A percentile compares a stretch with the other conserved stretches of the same genome.
Conservation (phyloP, 2,888 invertebrate species). For the Palloptera scutellata region DNA sequence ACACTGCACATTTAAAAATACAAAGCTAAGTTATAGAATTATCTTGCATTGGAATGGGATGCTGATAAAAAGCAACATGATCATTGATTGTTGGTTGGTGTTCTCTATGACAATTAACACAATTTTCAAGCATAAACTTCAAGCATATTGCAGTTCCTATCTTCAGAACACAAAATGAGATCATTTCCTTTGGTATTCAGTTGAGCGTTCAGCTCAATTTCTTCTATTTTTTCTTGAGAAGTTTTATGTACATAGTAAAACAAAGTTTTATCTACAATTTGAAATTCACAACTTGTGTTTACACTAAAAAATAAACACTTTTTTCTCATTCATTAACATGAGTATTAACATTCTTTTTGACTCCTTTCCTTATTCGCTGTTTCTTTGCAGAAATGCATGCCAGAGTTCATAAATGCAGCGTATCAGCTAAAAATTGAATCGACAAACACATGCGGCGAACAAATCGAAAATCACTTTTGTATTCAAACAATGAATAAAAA, state of each 20-base stretch:
- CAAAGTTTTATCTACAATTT: background rate
- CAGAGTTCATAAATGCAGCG: conserved; percentile 96
- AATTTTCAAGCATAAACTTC: background rate
- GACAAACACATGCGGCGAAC: conserved; percentile 94
- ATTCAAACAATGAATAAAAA: conserved; percentile 85
- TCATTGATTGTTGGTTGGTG: too few relatives aligned
- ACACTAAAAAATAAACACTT: background rate
- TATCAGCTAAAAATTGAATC: conserved; percentile 88
- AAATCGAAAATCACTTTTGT: conserved; percentile 83
- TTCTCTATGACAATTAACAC: background rate
- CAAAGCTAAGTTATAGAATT: too few relatives aligned
- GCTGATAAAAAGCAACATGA: too few relatives aligned
- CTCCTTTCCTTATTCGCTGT: background rate
- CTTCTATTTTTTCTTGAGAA: background rate
- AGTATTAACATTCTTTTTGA: background rate
- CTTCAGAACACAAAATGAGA: background rate
- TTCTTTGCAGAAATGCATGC: conserved; percentile 82
- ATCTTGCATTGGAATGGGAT: too few relatives aligned
- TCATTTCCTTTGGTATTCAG: background rate
- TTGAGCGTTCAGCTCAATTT: background rate
- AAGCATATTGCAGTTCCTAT: background rate
- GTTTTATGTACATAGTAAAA: background rate
- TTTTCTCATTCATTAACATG: background rate
- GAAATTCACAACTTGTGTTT: background rate
- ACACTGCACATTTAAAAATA: too few relatives aligned